These are phyloP conservation scores for Misgurnus anguillicaudatus DNA, from an alignment of 2,113 vertebrate species.

Conservation along the genomic window DNA sequence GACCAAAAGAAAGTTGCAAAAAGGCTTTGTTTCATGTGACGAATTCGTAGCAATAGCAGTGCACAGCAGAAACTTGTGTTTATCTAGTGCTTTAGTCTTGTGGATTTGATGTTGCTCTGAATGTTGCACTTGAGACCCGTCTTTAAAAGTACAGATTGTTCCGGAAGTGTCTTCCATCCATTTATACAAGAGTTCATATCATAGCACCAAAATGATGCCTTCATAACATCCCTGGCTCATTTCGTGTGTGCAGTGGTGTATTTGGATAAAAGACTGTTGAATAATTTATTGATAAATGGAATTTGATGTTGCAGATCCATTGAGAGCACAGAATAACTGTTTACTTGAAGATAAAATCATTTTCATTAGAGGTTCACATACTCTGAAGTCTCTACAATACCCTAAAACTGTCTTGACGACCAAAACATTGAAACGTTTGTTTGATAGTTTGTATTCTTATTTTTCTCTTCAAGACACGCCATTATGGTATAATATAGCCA, in stretches of 20 bases:
- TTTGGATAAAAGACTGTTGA: background rate
- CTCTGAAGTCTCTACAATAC: background rate
- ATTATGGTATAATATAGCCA: background rate
- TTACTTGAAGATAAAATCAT: background rate
- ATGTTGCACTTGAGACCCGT: background rate
- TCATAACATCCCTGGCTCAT: background rate
- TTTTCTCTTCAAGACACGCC: background rate
- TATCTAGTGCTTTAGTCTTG: background rate
- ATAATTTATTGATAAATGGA: background rate
- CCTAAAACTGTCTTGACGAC: too few relatives aligned
- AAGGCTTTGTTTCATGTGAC: background rate
- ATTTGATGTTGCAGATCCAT: background rate
- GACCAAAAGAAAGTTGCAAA: background rate
- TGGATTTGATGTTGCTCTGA: background rate
- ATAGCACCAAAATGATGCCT: background rate
- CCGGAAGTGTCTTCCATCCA: background rate
- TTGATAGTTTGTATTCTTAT: background rate
- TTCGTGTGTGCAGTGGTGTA: background rate
- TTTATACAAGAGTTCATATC: background rate
- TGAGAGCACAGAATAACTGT: conserved; percentile 5
- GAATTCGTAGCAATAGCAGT: background rate
- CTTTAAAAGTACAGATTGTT: background rate
- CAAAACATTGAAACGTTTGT: too few relatives aligned
- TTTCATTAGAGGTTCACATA: conserved; percentile 1
- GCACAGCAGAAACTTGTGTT: background rate